These are phyloP conservation scores for Leptobrachium leishanense DNA, from an alignment of 2,113 vertebrate genomes.

Conservation along the genomic window DNA sequence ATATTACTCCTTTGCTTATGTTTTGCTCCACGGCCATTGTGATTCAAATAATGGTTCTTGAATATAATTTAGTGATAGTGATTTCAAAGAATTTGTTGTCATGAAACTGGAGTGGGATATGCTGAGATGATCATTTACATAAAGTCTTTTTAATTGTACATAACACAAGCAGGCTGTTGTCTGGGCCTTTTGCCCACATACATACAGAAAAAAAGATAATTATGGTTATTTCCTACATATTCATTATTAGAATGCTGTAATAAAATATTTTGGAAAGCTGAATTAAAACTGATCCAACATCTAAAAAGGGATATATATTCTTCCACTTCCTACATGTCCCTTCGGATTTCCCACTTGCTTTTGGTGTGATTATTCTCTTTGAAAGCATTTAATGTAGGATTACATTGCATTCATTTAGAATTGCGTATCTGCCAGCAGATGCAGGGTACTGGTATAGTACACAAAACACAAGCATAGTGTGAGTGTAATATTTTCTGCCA, in stretches of 20 bases:
- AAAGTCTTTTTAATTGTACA: constrained; percentile 27
- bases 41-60: not conserved
- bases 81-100: not conserved
- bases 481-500: too few relatives aligned
- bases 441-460: too few relatives aligned
- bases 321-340: too few relatives aligned
- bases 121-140: constrained; percentile 30
- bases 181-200: constrained; percentile 33
- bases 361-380: too few relatives aligned
- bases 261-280: not conserved
- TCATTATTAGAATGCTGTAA: not conserved
- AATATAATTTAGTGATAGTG: constrained; percentile 2
- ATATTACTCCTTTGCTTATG: too few relatives aligned
- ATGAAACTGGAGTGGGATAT: constrained; percentile 12
- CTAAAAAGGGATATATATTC: not conserved
- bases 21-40: not conserved
- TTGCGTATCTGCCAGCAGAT: too few relatives aligned
- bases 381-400: too few relatives aligned
- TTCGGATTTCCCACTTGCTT: too few relatives aligned
- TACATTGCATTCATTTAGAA: too few relatives aligned
- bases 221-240: not conserved
- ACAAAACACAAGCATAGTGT: too few relatives aligned
- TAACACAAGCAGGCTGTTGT: constrained; percentile 27
- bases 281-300: not conserved
- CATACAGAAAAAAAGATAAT: constrained; percentile 2